Evolutionary conservation across 2,113 vertebrate species (phyloP), one percentile per base, ranked within the genome.

Genomic region (Caranx ignobilis): DNA sequence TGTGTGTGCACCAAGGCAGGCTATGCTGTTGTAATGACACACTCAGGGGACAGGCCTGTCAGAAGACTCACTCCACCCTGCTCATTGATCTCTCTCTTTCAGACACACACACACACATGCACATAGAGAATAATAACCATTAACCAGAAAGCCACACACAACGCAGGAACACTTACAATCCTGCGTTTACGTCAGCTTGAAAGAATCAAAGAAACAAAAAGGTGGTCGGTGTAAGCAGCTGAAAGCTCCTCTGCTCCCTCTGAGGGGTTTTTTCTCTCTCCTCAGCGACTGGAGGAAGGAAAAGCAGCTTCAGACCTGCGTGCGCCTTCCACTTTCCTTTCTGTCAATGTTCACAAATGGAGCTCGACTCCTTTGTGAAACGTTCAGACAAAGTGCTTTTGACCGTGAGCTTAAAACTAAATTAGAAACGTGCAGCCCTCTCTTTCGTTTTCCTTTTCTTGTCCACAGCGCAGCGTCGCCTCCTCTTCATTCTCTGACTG

Each of bases 21-120:
- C 68, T 1, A 26, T 21, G 39, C 60, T 62, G 39, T 67, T 83
- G 66, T 81, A 86, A 83, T 81, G 87, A 82, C 81, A 52, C 63
- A 63, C 85, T 80, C 57, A 0, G 31, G 81, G 84, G 83, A 85
- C 67, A 7, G 19, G 70, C 65, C 56, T 66, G 71, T 71, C 85
- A 85, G 80, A 80, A 59, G 45, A 79, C 59, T 66, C 79, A 55
- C 77, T 75, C 52, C 55, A 13, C 69, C 72, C 61, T 21, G 63
- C 32, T 55, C 66, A 70, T 45, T 75, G 66, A 84, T 75, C 68
- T 57, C 39, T 57, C 47, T 48, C n/a, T 37, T 19, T 21, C 11
- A 54, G 26, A n/a, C 37, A 57, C 60, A 71, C 48, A 35, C 52
- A 48, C 54, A n/a, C 32, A 41, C 59, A 61, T 37, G 31, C 64